Evolutionary conservation across 2,888 invertebrate genomes (phyloP), one percentile per base, ranked within the genome.

Genomic region (Drosophila greeni): DNA sequence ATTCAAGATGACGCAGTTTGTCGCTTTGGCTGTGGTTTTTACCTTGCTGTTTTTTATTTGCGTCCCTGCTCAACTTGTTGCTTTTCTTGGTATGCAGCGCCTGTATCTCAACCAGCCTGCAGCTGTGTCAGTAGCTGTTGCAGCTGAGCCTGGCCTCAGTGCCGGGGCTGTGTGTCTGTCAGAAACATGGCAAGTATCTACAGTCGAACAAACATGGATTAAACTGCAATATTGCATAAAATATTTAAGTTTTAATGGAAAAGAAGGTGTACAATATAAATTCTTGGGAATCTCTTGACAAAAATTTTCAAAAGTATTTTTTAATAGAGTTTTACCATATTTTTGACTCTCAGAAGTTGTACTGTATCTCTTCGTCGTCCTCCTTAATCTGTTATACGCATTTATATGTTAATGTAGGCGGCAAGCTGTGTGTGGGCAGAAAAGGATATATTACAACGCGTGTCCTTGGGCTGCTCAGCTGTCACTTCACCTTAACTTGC

Each of bases 1-100:
- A 31, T 47, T 20, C 61, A 77, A 80, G 75, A 78, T 78, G 76
- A 78, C 78, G 78, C 76, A 81, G 78, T 78, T 73, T 64, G 57
- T 64, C 42, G 39, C 54, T 68, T 47, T 52, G 42, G 39, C 39
- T 48, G 16, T 18, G n/a, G n/a, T n/a, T n/a, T 62, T 62, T 51
- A 62, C 62, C 53, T 62, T 62, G 62, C 34, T 51, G 42, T 43
- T 40, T 59, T 58, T 70, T 57, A 24, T 29, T 29, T 9, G 14
- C 29, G 31, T 47, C 53, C 53, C 48, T 20, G 53, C 49, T 70
- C 80, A 73, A 78, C 81, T 78, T 78, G 81, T 78, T 78, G 78
- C 76, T 57, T 70, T 47, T 37, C 60, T 72, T 62, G 29, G 55
- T 66, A 66, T 76, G 73, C 80, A 73, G 7, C 52, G 59, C 26